Conservation (phyloP, 2,888 invertebrate genomes). For the Pyrochroa serraticornis region DNA sequence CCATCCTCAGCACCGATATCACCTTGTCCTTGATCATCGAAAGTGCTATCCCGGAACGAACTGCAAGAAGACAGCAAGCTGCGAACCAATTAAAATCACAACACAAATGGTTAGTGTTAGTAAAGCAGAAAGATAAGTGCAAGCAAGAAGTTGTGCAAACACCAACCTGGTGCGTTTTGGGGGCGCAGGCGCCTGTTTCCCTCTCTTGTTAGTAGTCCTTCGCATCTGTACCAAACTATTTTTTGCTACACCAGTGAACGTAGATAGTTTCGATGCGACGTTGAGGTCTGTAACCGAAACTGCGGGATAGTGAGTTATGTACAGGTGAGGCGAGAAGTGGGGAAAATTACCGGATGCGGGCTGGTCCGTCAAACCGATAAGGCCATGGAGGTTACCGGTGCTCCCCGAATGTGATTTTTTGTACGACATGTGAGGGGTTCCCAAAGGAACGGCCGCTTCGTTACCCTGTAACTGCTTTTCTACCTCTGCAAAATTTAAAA, state of each 20-base stretch:
- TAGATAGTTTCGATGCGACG: slow-evolving; percentile 63
- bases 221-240: slow-evolving; percentile 80
- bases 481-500: slow-evolving; percentile 73
- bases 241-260: slow-evolving; percentile 67
- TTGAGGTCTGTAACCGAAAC: slow-evolving; percentile 28
- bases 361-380: slow-evolving; percentile 52
- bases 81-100: slow-evolving; percentile 51
- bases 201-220: slow-evolving; percentile 84
- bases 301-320: not conserved
- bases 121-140: slow-evolving; percentile 8
- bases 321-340: not conserved
- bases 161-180: slow-evolving; percentile 90
- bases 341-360: slow-evolving; percentile 34
- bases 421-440: slow-evolving; percentile 67
- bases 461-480: slow-evolving; percentile 88
- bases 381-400: slow-evolving; percentile 66
- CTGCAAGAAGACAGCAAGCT: slow-evolving; percentile 82
- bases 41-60: slow-evolving; percentile 84
- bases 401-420: slow-evolving; percentile 69
- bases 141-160: not conserved
- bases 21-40: slow-evolving; percentile 69
- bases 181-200: slow-evolving; percentile 93
- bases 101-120: slow-evolving; percentile 34
- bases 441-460: slow-evolving; percentile 60
- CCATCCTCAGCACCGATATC: slow-evolving; percentile 62